phyloP scores from a whole-genome alignment of 2,888 invertebrate genomes.

The Aproaerema taeniolella region DNA sequence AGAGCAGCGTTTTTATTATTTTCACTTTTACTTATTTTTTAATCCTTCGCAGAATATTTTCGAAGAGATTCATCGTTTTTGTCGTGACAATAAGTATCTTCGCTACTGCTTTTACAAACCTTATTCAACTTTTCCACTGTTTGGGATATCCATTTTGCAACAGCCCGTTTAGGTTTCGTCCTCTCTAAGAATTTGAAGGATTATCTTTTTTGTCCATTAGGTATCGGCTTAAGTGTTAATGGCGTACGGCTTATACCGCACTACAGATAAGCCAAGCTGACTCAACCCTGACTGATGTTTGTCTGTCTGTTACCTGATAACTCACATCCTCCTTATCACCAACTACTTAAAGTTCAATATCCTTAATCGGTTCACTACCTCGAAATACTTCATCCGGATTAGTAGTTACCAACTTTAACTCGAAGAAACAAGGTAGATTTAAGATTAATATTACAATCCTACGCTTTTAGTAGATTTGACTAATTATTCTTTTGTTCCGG shows the following conservation, averaged over 20 bases:
- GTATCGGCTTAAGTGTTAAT: slow-evolving; percentile 65
- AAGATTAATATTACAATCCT: neutral
- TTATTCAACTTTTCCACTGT: no score
- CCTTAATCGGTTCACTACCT: slow-evolving; percentile 13
- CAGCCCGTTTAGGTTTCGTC: slow-evolving; percentile 33
- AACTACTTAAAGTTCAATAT: slow-evolving; percentile 29
- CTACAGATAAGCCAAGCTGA: slow-evolving; percentile 50
- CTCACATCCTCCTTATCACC: slow-evolving; percentile 32
- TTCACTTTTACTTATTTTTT: no score
- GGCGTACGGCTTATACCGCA: slow-evolving; percentile 54
- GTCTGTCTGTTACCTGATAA: slow-evolving; percentile 54
- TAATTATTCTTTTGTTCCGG: slow-evolving; percentile 31
- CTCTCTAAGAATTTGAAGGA: slow-evolving; percentile 55
- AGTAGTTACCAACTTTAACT: slow-evolving; percentile 6
- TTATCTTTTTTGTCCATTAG: slow-evolving; percentile 74
- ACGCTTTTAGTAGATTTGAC: slow-evolving; percentile 17
- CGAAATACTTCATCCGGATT: slow-evolving; percentile 3
- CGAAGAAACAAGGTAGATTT: slow-evolving; percentile 6
- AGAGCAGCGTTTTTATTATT: no score
- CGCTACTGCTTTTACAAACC: no score
- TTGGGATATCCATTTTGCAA: slow-evolving; percentile 45
- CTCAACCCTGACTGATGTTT: slow-evolving; percentile 57
- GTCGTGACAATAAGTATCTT: no score
- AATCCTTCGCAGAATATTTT: no score
- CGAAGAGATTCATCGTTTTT: no score